phyloP scores from a whole-genome alignment of 2,888 invertebrate species.

The Hetaerina titia region DNA sequence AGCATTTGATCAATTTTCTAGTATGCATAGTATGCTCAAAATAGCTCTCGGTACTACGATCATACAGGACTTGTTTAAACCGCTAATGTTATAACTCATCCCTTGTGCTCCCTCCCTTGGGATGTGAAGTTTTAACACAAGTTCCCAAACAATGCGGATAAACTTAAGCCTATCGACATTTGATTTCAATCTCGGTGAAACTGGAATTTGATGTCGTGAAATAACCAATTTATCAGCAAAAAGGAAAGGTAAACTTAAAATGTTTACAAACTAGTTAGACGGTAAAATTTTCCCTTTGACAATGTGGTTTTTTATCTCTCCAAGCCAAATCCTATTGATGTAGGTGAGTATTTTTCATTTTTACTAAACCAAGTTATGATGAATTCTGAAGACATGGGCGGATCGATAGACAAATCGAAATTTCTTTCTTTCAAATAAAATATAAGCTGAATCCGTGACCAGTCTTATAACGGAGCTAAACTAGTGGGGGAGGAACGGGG shows the following conservation, averaged over 20 bases:
- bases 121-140: no score
- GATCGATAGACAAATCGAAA: conserved; percentile 17
- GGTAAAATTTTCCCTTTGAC: not conserved
- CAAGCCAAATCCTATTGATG: not conserved
- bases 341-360: not conserved
- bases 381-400: not conserved
- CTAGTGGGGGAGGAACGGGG: not conserved
- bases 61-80: no score
- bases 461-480: not conserved
- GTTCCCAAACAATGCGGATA: no score
- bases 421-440: conserved; percentile 16
- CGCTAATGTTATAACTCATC: no score
- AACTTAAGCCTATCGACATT: not conserved
- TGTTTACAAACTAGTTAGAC: not conserved
- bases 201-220: not conserved
- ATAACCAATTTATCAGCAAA: not conserved
- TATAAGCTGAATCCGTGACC: not conserved
- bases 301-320: not conserved
- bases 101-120: no score
- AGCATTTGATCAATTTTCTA: no score
- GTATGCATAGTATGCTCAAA: no score
- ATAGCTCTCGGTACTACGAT: no score
- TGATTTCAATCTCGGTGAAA: not conserved
- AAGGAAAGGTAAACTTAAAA: no score
- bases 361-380: not conserved